These are phyloP conservation scores for Brachyptera putata DNA, from an alignment of 2,888 invertebrate species.

Conservation along the genomic window DNA sequence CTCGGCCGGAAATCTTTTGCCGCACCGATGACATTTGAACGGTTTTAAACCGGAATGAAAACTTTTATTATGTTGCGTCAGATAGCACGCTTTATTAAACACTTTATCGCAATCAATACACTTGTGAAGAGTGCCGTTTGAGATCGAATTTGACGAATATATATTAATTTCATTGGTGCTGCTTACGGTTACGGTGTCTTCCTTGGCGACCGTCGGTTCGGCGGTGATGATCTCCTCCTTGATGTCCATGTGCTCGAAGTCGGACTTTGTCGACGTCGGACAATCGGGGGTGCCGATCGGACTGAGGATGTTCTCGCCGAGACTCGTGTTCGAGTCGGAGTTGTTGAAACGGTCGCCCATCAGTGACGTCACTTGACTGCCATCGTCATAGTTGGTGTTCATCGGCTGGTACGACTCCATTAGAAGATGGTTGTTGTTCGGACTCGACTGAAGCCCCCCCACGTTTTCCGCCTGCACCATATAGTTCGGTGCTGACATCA, in stretches of 20 bases:
- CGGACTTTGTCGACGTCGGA: constrained; percentile 40
- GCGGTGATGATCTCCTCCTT: not conserved
- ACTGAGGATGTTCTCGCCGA: constrained; percentile 30
- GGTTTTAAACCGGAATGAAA: constrained; percentile 85
- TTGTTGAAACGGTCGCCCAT: constrained; percentile 36
- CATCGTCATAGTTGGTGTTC: constrained; percentile 25
- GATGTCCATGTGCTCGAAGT: constrained; percentile 14
- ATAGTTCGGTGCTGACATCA: constrained; percentile 1
- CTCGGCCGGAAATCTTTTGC: constrained; percentile 75
- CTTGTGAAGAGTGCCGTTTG: constrained; percentile 48
- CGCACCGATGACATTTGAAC: constrained; percentile 78
- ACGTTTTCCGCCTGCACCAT: constrained; percentile 55
- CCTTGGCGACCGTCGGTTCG: constrained; percentile 37
- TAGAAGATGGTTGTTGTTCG: constrained; percentile 27
- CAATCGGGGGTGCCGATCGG: constrained; percentile 34
- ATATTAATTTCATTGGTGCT: constrained; percentile 25
- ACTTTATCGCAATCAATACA: constrained; percentile 79
- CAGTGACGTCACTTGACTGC: constrained; percentile 18
- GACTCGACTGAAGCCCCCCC: constrained; percentile 62
- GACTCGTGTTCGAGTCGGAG: constrained; percentile 39
- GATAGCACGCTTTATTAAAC: constrained; percentile 81
- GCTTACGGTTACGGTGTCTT: constrained; percentile 11
- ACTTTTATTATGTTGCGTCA: constrained; percentile 87
- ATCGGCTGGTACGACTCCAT: constrained; percentile 26
- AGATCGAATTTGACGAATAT: constrained; percentile 25